Evolutionary conservation across 2,888 invertebrate species (phyloP).

Genomic region (Dastarcus helophoroides): DNA sequence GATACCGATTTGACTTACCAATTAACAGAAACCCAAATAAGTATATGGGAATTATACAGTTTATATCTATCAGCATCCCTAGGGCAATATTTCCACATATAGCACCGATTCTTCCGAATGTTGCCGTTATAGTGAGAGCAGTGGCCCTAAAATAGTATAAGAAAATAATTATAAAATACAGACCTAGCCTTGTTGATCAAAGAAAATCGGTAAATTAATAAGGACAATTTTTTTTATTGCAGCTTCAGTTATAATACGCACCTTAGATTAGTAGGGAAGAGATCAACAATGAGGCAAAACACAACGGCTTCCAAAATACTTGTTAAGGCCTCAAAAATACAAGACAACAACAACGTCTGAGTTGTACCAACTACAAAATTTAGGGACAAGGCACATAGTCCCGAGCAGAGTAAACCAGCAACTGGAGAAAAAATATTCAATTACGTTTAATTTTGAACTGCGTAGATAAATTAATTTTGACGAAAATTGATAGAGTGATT

Average conservation of each 20-base stretch:
- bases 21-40: slow-evolving; percentile 46
- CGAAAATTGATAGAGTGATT: background rate
- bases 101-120: slow-evolving; percentile 46
- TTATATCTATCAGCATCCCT: slow-evolving; percentile 44
- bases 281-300: slow-evolving; percentile 47
- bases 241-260: slow-evolving; percentile 14
- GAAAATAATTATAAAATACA: no score
- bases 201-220: background rate
- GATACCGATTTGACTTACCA: slow-evolving; percentile 33
- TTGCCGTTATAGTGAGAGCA: slow-evolving; percentile 48
- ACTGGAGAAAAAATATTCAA: slow-evolving; percentile 33
- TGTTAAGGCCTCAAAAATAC: slow-evolving; percentile 48
- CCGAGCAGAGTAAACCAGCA: slow-evolving; percentile 44
- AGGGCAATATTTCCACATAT: slow-evolving; percentile 49
- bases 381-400: slow-evolving; percentile 42
- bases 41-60: slow-evolving; percentile 47
- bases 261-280: slow-evolving; percentile 30
- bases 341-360: slow-evolving; percentile 45
- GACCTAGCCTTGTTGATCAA: background rate
- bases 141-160: slow-evolving; percentile 38
- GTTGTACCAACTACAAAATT: slow-evolving; percentile 44
- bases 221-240: background rate
- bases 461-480: slow-evolving; percentile 2
- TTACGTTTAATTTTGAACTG: background rate
- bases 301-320: slow-evolving; percentile 50